phyloP scores from a whole-genome alignment of 2,113 vertebrate genomes.

The Halcyon senegalensis region DNA sequence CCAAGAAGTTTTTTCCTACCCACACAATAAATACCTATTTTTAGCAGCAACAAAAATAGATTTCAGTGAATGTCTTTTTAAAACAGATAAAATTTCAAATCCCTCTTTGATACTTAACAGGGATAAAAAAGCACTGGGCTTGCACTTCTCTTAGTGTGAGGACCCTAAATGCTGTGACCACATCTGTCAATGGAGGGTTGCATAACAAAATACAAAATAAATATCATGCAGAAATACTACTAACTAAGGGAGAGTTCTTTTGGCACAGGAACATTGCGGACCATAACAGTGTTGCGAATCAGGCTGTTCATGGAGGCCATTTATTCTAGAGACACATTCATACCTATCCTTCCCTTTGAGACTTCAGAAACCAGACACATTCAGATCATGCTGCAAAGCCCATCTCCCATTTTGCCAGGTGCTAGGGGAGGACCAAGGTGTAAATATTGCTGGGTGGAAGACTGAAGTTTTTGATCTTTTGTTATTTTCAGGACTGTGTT shows the following conservation, averaged over 20 bases:
- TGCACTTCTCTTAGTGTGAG: not conserved
- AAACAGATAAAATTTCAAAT: conserved; percentile 59
- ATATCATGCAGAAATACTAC: conserved; percentile 23
- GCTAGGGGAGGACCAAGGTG: not conserved
- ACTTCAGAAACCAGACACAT: not conserved
- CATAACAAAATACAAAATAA: conserved; percentile 56
- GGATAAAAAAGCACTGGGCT: conserved; percentile 43
- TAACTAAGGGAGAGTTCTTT: not conserved
- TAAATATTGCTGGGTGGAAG: not conserved
- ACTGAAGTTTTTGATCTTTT: not conserved
- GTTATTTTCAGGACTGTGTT: not conserved
- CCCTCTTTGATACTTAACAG: conserved; percentile 38
- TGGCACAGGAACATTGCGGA: not conserved
- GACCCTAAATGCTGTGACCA: not conserved
- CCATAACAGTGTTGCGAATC: not conserved
- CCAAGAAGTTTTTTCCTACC: not conserved
- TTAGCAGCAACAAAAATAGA: conserved; percentile 31
- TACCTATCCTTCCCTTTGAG: not conserved
- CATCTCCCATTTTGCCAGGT: not conserved
- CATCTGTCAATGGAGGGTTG: conserved; percentile 40
- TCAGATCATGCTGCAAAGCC: not conserved
- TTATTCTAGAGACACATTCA: not conserved
- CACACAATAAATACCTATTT: conserved; percentile 19
- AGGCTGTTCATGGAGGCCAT: not conserved
- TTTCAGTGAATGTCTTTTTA: conserved; percentile 25